Evolutionary conservation across 2,888 invertebrate species (phyloP), one percentile per base, ranked within the genome.

Genomic region (Hydrotaea cyrtoneurina): DNA sequence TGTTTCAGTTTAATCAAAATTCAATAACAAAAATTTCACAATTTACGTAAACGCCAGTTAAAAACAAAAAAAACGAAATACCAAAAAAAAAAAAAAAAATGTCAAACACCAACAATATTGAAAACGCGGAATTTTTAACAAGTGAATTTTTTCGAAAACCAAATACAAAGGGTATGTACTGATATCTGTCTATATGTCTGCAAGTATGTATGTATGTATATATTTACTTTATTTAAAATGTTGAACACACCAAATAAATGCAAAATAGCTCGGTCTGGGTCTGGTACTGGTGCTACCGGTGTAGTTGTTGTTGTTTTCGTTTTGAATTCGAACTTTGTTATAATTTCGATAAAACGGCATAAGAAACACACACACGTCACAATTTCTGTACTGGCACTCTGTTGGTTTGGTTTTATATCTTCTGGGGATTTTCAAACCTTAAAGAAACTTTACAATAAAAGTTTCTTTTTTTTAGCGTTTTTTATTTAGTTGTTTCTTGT

Each of bases 1-100:
- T 19, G 39, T 13, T 55, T 36, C 5, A 21, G 21, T 74, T 53
- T 39, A 7, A 36, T 53, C 3, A 64, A 76, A 76, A 36, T 7
- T n/a, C n/a, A 31, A 76, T 21, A 50, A 76, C 15, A 53, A 31
- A 53, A 75, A 21, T 53, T 64, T 55, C 23, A 76, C 64, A 66
- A 21, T 76, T 76, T 76, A 76, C 76, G 76, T 76, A 76, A 76
- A 76, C 31, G 21, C 19, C 39, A 23, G 26, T n/a, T 53, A 53
- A 13, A 64, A 0, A 17, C 21, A 46, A 36, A 46, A 66, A 15
- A 57, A 57, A 57, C 21, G 7, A 17, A 19, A 17, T 2, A 5
- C 2, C 53, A 57, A 15, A 21, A 21, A n/a, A n/a, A n/a, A n/a
- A n/a, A n/a, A n/a, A n/a, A n/a, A n/a, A n/a, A n/a, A n/a, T n/a